Evolutionary conservation across 2,113 vertebrate species (phyloP).

Genomic region (Callipepla californica): DNA sequence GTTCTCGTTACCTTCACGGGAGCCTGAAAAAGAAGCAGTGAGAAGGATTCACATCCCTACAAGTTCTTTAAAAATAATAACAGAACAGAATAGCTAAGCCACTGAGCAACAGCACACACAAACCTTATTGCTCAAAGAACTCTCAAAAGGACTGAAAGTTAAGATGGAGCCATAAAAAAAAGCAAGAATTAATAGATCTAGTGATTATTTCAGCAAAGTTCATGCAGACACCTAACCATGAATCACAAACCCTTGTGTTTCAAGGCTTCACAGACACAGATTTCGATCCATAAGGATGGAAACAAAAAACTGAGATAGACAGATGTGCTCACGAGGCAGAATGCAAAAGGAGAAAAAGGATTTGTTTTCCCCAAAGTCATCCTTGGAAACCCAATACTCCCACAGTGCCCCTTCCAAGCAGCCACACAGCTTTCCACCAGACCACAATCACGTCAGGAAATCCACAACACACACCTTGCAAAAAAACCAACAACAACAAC

Average conservation of each 20-base stretch:
- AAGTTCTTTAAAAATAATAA: background rate
- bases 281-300: rapidly evolving
- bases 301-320: background rate
- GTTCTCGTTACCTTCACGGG: background rate
- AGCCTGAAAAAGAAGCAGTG: rapidly evolving
- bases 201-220: background rate
- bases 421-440: background rate
- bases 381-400: conserved; percentile 19
- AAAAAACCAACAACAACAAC: background rate
- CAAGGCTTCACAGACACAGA: background rate
- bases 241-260: rapidly evolving
- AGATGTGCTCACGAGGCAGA: background rate
- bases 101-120: background rate
- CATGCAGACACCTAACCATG: background rate
- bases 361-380: background rate
- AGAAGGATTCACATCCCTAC: background rate
- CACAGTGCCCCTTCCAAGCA: background rate
- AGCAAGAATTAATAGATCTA: background rate
- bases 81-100: background rate
- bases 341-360: background rate
- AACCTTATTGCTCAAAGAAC: background rate
- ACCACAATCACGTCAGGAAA: conserved; percentile 12
- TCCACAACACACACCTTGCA: background rate
- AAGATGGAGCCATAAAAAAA: background rate
- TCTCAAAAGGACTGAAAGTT: background rate